These are phyloP conservation scores for Allobates femoralis DNA, from an alignment of 2,797 vertebrate genomes.

Conservation along the genomic window DNA sequence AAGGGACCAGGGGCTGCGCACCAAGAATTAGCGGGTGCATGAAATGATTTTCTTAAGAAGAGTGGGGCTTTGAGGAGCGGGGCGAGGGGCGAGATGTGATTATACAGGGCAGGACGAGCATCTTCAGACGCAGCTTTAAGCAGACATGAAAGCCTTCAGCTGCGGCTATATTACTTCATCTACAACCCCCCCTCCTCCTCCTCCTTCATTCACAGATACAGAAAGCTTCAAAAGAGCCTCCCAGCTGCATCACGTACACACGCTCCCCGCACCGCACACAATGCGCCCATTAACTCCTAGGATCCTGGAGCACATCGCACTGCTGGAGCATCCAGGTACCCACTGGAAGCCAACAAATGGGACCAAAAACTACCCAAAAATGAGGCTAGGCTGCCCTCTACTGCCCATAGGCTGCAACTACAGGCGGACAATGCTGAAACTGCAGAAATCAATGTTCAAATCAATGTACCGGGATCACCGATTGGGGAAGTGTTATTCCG, in stretches of 20 bases:
- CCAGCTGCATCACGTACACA: constrained; percentile 12
- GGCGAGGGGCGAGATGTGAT: constrained; percentile 14
- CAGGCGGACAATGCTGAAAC: background rate
- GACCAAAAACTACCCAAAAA: background rate
- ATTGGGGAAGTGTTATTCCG: background rate
- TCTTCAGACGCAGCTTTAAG: constrained; percentile 21
- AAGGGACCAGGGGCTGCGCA: background rate
- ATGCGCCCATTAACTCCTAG: background rate
- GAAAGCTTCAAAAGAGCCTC: constrained; percentile 47
- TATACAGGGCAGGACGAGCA: constrained; percentile 38
- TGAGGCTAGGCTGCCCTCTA: constrained; percentile 44
- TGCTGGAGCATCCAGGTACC: too few relatives aligned
- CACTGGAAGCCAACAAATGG: background rate
- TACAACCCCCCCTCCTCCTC: background rate
- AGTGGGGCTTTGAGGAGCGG: constrained; percentile 31
- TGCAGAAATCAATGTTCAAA: background rate
- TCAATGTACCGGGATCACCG: rapidly evolving
- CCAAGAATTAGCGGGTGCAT: constrained; percentile 19
- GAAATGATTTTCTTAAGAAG: constrained; percentile 24
- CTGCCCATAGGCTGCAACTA: background rate
- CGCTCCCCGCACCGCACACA: background rate
- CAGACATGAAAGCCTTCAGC: constrained; percentile 39
- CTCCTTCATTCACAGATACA: background rate
- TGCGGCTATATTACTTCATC: background rate
- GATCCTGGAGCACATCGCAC: too few relatives aligned